Conservation (phyloP, 2,888 invertebrate species). For the Thereva unica region DNA sequence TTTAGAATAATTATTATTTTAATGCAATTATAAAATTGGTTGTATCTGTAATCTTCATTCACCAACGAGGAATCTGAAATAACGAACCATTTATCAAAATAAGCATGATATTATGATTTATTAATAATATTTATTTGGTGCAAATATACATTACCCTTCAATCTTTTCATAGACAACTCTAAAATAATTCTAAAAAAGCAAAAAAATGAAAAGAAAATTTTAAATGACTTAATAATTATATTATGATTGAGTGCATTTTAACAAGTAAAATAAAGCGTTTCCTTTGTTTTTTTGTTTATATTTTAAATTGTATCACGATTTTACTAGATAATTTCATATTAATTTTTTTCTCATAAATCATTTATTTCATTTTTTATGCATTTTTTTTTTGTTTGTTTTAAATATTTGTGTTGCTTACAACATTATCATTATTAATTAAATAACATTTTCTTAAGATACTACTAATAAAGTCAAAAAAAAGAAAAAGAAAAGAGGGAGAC, state of each 20-base stretch:
- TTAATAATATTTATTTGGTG: conserved; percentile 33
- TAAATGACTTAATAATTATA: too few relatives aligned
- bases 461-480: conserved; percentile 25
- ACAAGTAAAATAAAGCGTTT: too few relatives aligned
- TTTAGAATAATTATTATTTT: too few relatives aligned
- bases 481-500: not conserved
- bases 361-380: conserved; percentile 16
- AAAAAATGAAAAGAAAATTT: too few relatives aligned
- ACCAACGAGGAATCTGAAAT: too few relatives aligned
- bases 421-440: not conserved
- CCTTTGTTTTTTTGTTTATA: not conserved
- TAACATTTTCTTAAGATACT: conserved; percentile 19
- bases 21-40: too few relatives aligned
- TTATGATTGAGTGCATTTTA: too few relatives aligned
- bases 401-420: conserved; percentile 4
- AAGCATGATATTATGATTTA: too few relatives aligned
- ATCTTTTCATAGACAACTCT: conserved; percentile 17
- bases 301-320: conserved; percentile 31
- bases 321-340: conserved; percentile 1
- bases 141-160: conserved; percentile 38
- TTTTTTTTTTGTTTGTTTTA: conserved; percentile 1
- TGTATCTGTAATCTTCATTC: too few relatives aligned
- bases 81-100: too few relatives aligned
- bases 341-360: conserved; percentile 21
- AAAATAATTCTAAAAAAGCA: too few relatives aligned